A percentile compares a stretch with the other conserved stretches of the same genome.
phyloP scores from a whole-genome alignment of 1,140 invertebrate genomes.

The Drosophila tani region DNA sequence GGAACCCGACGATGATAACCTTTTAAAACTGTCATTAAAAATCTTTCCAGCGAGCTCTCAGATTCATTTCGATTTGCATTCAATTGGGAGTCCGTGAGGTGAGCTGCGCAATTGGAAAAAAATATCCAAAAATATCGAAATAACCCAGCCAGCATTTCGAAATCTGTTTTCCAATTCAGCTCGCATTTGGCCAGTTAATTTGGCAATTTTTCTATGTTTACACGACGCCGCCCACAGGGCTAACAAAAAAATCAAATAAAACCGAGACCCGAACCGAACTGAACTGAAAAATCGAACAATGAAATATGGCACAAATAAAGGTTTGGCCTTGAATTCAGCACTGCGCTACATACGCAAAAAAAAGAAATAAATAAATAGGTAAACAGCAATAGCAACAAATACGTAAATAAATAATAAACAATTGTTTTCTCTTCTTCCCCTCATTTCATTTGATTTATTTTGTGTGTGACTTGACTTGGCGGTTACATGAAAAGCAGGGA shows the following conservation, averaged over 20 bases:
- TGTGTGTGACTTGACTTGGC: neutral
- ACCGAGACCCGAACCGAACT: neutral
- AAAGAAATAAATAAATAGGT: conserved; percentile 5
- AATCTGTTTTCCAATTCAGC: conserved; percentile 52
- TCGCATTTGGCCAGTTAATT: conserved; percentile 48
- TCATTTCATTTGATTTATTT: conserved; percentile 11
- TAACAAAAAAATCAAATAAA: conserved; percentile 7
- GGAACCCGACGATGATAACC: neutral
- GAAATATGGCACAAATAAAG: conserved; percentile 69
- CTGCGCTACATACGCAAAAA: conserved; percentile 53
- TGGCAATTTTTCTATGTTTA: conserved; percentile 67
- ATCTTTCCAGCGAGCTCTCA: neutral
- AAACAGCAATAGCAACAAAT: conserved; percentile 27
- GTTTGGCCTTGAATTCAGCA: conserved; percentile 70
- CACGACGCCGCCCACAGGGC: conserved; percentile 37
- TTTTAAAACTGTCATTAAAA: conserved; percentile 12
- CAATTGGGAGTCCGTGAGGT: neutral
- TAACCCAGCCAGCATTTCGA: conserved; percentile 25
- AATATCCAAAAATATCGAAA: conserved; percentile 23
- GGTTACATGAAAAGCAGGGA: conserved; percentile 19
- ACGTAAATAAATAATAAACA: conserved; percentile 67
- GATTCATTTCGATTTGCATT: conserved; percentile 16
- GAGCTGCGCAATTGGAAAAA: conserved; percentile 23
- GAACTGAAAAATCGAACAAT: conserved; percentile 25
- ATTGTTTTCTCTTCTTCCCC: conserved; percentile 65